A percentile compares a stretch with the other conserved stretches of the same genome.
Conservation (phyloP, 2,113 vertebrate genomes). For the Podarcis muralis region DNA sequence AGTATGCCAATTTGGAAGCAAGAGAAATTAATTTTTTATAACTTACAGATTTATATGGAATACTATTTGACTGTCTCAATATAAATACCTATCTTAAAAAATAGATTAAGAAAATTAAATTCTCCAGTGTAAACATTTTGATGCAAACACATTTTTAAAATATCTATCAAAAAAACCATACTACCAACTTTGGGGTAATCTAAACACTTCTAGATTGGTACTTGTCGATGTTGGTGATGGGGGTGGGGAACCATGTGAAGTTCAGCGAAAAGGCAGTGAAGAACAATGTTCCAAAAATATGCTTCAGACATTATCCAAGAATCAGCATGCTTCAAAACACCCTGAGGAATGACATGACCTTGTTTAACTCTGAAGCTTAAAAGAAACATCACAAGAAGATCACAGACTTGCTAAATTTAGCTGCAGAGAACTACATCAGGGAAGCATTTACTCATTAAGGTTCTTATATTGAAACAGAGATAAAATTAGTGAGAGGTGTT, state of each 20-base stretch:
- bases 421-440: constrained; percentile 38
- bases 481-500: not conserved
- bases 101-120: not conserved
- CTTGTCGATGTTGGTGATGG: not conserved
- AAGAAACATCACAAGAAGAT: constrained; percentile 56
- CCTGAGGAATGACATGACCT: constrained; percentile 56
- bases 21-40: not conserved
- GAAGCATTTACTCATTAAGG: constrained; percentile 52
- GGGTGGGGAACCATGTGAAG: not conserved
- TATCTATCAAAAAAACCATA: not conserved
- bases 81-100: not conserved
- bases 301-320: constrained; percentile 40
- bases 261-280: not conserved
- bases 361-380: constrained; percentile 63
- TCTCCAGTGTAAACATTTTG: not conserved
- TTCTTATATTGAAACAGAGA: constrained; percentile 17
- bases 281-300: constrained; percentile 5
- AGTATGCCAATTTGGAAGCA: not conserved
- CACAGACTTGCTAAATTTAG: constrained; percentile 65
- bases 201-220: not conserved
- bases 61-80: not conserved
- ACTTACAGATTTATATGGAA: not conserved
- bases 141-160: not conserved
- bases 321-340: constrained; percentile 47
- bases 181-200: not conserved